Conservation (phyloP, 2,888 invertebrate genomes). For the Lycia hirtaria region DNA sequence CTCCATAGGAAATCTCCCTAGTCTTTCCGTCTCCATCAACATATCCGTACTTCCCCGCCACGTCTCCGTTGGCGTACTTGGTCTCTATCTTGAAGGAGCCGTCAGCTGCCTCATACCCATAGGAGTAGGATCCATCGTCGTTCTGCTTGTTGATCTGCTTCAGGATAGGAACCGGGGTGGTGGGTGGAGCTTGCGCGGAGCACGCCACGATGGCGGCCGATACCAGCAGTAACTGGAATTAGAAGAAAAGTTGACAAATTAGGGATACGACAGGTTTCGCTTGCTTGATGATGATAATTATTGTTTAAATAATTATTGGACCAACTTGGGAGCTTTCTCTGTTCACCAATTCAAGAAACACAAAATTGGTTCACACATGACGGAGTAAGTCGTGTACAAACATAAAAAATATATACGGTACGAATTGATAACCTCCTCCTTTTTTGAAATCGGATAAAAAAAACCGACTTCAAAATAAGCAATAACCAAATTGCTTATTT, state of each 20-base stretch:
- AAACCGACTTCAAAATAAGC: no score
- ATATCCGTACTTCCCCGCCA: constrained; percentile 96
- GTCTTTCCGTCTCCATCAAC: constrained; percentile 90
- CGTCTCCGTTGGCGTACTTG: constrained; percentile 93
- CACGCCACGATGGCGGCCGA: constrained; percentile 48
- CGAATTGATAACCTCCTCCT: no score
- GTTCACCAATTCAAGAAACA: no score
- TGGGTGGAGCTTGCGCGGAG: constrained; percentile 83
- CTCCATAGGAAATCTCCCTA: constrained; percentile 94
- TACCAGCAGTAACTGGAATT: constrained; percentile 54
- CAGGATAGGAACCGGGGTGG: constrained; percentile 92
- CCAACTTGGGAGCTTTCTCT: no score
- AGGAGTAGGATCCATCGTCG: constrained; percentile 95
- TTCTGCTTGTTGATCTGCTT: constrained; percentile 94
- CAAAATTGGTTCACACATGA: no score
- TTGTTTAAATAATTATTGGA: no score
- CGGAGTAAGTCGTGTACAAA: no score
- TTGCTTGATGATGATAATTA: no score
- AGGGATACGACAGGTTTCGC: no score
- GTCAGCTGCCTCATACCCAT: constrained; percentile 94
- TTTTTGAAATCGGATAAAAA: no score
- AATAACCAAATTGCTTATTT: no score
- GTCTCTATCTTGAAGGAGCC: constrained; percentile 95
- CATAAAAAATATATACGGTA: no score
- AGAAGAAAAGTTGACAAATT: constrained; percentile 5